A percentile compares a stretch with the other conserved stretches of the same genome.
These are phyloP conservation scores for Vulpes lagopus DNA, from an alignment of 2,113 vertebrate genomes.

Conservation along the genomic window DNA sequence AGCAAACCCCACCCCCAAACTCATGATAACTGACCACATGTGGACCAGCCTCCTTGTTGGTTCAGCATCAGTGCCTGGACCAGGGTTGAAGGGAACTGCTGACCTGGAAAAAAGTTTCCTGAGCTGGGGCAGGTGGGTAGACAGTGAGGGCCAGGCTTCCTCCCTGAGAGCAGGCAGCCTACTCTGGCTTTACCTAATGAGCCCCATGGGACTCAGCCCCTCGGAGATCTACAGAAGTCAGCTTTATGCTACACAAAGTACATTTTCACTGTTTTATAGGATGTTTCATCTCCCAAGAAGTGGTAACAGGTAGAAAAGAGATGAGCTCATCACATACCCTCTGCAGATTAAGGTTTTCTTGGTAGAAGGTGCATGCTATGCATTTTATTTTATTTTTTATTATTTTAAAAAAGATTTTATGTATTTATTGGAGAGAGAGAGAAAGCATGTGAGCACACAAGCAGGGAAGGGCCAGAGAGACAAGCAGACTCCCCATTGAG, in stretches of 20 bases:
- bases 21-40: rapidly evolving
- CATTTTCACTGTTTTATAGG: not conserved
- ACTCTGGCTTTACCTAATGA: too few relatives aligned
- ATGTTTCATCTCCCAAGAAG: not conserved
- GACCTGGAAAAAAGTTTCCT: not conserved
- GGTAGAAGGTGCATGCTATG: not conserved
- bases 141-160: not conserved
- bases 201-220: not conserved
- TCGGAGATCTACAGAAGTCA: not conserved
- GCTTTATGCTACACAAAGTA: too few relatives aligned
- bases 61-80: rapidly evolving
- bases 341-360: not conserved
- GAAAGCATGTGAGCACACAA: too few relatives aligned
- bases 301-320: not conserved
- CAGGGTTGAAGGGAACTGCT: not conserved
- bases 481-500: too few relatives aligned
- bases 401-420: too few relatives aligned
- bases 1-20: not conserved
- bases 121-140: not conserved
- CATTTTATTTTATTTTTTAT: too few relatives aligned
- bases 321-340: not conserved
- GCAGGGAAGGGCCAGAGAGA: too few relatives aligned
- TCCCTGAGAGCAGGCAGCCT: rapidly evolving
- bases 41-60: rapidly evolving
- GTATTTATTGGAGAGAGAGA: too few relatives aligned